Percentiles rank a stretch among this genome's conserved stretches.
phyloP scores from a whole-genome alignment of 2,797 vertebrate genomes.

The Sebastes itinus region DNA sequence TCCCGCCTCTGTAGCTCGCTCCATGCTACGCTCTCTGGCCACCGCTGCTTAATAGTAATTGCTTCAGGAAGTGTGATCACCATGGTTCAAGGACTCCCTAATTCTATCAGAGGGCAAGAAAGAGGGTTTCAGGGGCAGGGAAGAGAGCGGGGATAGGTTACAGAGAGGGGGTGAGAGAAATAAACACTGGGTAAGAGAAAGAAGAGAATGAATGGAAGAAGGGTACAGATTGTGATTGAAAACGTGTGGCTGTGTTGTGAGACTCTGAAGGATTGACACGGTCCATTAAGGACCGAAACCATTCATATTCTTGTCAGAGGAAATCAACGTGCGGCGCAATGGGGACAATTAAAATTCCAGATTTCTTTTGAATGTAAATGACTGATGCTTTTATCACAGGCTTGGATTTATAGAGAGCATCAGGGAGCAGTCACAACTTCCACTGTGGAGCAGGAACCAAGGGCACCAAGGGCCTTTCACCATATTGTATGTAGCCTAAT shows the following conservation, averaged over 20 bases:
- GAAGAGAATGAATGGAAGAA: conserved; percentile 24
- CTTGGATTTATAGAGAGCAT: conserved; percentile 62
- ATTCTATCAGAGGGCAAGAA: conserved; percentile 77
- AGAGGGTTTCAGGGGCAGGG: conserved; percentile 18
- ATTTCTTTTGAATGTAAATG: conserved; percentile 66
- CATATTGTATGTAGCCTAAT: conserved; percentile 7
- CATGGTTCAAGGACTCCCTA: conserved; percentile 80
- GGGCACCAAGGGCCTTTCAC: conserved; percentile 23
- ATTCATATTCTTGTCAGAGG: conserved; percentile 72
- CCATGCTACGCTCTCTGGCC: conserved; percentile 47
- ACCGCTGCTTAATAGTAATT: conserved; percentile 80
- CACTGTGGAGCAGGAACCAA: conserved; percentile 18
- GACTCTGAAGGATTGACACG: conserved; percentile 72
- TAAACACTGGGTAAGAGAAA: conserved; percentile 38
- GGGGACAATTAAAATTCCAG: conserved; percentile 62
- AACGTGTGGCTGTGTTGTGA: conserved; percentile 49
- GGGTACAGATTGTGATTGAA: conserved; percentile 38
- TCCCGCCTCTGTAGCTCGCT: conserved; percentile 30
- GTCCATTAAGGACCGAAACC: conserved; percentile 71
- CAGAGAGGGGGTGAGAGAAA: conserved; percentile 36
- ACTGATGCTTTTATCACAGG: conserved; percentile 73
- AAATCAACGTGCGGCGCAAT: conserved; percentile 50
- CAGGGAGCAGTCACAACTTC: conserved; percentile 51
- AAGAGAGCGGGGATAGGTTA: conserved; percentile 23
- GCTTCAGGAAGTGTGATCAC: conserved; percentile 81